phyloP scores from a whole-genome alignment of 37 sponge, comb jelly and placozoan species.

The Spongilla lacustris region DNA sequence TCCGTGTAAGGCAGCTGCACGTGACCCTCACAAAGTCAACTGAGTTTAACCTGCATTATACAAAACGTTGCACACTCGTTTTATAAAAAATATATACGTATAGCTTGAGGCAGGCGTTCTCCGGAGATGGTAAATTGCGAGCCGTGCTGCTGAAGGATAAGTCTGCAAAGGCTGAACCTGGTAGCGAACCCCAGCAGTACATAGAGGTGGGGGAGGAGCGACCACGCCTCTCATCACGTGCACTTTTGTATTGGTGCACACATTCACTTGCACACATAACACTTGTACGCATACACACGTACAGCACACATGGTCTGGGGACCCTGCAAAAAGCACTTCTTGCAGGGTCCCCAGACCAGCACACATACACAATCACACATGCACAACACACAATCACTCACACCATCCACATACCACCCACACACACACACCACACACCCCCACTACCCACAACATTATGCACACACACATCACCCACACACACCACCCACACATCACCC shows the following conservation, averaged over 20 bases:
- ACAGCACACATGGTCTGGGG: background rate
- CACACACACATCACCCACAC: no score
- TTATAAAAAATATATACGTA: no score
- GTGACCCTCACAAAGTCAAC: background rate
- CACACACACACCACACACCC: no score
- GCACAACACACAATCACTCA: no score
- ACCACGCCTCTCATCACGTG: background rate
- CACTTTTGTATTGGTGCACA: background rate
- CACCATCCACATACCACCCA: no score
- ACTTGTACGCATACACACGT: background rate
- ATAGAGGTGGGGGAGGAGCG: conserved; percentile 32
- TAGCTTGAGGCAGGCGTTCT: conserved; percentile 41
- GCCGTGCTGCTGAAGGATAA: conserved; percentile 64
- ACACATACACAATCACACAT: background rate
- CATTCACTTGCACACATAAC: background rate
- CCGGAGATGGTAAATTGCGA: background rate
- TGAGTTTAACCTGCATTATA: background rate
- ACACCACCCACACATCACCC: no score
- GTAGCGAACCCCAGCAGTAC: conserved; percentile 51
- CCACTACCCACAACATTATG: no score
- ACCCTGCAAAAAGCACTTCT: no score
- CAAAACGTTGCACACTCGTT: no score
- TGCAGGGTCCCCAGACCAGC: background rate
- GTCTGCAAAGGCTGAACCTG: conserved; percentile 5
- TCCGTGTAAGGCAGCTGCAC: conserved; percentile 8